These are phyloP conservation scores for Neopelma chrysocephalum DNA, from an alignment of 2,797 vertebrate species.

Conservation along the genomic window DNA sequence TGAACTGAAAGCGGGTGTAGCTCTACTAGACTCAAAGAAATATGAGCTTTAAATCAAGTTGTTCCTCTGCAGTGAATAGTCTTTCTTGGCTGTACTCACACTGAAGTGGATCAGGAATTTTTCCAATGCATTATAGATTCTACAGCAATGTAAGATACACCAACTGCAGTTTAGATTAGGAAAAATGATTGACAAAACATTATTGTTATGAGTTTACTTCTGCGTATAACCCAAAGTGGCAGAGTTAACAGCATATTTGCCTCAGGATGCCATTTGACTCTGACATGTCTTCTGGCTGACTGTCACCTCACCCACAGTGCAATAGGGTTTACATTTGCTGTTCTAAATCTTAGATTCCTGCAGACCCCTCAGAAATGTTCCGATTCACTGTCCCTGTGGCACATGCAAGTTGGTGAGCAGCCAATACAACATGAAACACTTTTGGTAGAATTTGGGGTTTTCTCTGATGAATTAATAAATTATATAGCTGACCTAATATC, in stretches of 20 bases:
- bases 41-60: neutral
- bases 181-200: neutral
- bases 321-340: neutral
- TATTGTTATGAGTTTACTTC: neutral
- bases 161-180: neutral
- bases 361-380: neutral
- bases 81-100: neutral
- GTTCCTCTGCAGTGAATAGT: neutral
- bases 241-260: neutral
- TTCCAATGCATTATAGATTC: neutral
- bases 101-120: neutral
- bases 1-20: neutral
- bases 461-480: neutral
- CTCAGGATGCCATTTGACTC: neutral
- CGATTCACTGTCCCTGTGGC: neutral
- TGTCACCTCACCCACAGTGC: neutral
- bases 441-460: neutral
- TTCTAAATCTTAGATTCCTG: neutral
- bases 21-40: neutral
- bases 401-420: neutral
- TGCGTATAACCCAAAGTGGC: neutral
- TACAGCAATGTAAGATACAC: neutral
- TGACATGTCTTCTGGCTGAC: neutral
- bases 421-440: accelerated
- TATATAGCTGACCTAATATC: neutral